Conservation (phyloP, 2,113 vertebrate species). For the Indicator maculatus region DNA sequence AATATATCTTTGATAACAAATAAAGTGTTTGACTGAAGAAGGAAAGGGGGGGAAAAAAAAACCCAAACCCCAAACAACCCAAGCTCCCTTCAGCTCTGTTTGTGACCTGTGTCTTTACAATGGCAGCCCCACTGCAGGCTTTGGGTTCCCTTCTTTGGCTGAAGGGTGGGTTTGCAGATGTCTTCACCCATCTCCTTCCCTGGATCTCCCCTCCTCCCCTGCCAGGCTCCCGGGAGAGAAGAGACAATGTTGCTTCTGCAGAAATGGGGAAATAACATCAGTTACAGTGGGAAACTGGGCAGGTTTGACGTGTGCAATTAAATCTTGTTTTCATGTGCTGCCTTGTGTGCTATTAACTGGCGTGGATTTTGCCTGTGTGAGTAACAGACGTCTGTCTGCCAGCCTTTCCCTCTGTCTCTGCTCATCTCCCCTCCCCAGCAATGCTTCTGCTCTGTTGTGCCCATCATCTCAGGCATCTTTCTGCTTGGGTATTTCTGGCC, state of each 20-base stretch:
- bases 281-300: slow-evolving; percentile 24
- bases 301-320: slow-evolving; percentile 48
- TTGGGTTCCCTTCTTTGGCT: background rate
- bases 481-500: background rate
- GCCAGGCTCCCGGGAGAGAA: background rate
- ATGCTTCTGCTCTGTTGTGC: background rate
- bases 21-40: background rate
- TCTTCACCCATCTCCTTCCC: background rate
- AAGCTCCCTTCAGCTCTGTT: background rate
- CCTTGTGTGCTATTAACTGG: slow-evolving; percentile 55
- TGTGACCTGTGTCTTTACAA: background rate
- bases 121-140: background rate
- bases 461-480: fast-evolving
- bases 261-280: slow-evolving; percentile 33
- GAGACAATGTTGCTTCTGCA: background rate
- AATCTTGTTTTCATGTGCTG: slow-evolving; percentile 66
- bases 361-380: slow-evolving; percentile 44
- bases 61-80: background rate
- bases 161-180: background rate
- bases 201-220: background rate
- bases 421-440: background rate
- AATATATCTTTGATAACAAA: background rate
- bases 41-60: background rate
- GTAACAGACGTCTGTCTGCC: background rate
- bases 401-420: background rate